Base-by-base conservation (phyloP, 1,140 invertebrate species). In the Carposina sasakii region DNA sequence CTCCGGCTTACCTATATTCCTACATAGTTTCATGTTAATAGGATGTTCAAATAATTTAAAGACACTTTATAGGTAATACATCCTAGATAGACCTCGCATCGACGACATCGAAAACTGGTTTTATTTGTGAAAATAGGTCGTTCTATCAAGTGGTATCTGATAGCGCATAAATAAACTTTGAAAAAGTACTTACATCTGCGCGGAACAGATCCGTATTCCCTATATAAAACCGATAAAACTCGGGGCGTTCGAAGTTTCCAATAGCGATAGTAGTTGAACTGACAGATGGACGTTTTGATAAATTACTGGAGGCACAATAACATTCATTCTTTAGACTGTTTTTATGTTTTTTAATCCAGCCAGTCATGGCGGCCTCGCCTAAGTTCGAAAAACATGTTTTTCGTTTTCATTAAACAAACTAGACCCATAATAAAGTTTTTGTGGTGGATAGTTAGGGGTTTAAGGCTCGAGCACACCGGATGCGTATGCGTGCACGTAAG, bases 261-360 rank as follows among this genome's bases (percentile, higher is more conserved):
- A n/a, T n/a, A n/a, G n/a, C n/a, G n/a, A n/a, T n/a, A n/a, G n/a
- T n/a, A n/a, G n/a, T n/a, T n/a, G n/a, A n/a, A n/a, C n/a, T n/a
- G 37, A 61, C 51, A 47, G 54, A 68, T 63, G 47, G 56, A 72
- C 65, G 50, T 71, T 74, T 74, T 78, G 72, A 76, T 76, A 76
- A 72, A 78, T 78, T 65, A 72, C 58, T 57, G 52, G 54, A 46
- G 53, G 55, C 66, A 72, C 63, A 69, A 74, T 75, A 67, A 62
- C 68, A 67, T 73, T 66, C 56, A 54, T 72, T 60, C 57, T 48
- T 60, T 63, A 42, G 46, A 51, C 49, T 44, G 49, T 57, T 61
- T 43, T 56, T 56, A 33, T 58, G 52, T 65, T 63, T 67, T 57
- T 60, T 60, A 68, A 72, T 65, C 67, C 56, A 60, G 60, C 61